Base-by-base conservation (phyloP, 2,113 vertebrate genomes). In the Puffinus mauretanicus region DNA sequence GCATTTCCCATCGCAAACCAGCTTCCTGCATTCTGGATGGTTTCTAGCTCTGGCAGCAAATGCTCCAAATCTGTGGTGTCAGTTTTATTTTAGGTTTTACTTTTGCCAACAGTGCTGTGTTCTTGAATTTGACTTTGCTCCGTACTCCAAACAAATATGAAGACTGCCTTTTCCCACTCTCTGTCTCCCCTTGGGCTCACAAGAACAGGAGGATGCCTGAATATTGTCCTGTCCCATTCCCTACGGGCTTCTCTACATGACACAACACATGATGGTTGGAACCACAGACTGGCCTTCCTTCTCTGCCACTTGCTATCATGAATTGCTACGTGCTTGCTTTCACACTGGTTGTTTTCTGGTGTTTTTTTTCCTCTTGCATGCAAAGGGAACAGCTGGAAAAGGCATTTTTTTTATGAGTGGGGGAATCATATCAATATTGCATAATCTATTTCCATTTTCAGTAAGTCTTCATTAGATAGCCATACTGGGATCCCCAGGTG, bases 41-140 rank as follows among this genome's bases (percentile, higher is more conserved):
- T 93, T 97, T 87, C 94, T 96, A 67, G 91, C 62, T 85, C 78
- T 69, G 78, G 86, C 86, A 95, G 89, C 54, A 93, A 91, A 77
- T 22, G 49, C 46, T 91, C 84, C 91, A 69, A 88, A 88, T 94
- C 46, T 93, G 89, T 84, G 89, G 93, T 86, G 51, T 90, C 94
- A 95, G 62, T 93, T 94, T 95, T 94, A 95, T 95, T 96, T 97
- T 91, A 82, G 70, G 54, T 90, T 91, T 94, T 76, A 66, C 70
- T 93, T 95, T 80, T 80, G 94, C 78, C 78, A 91, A n/a, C 83
- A 62, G n/a, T 55, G 78, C 58, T 91, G 22, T 85, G 91, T 60
- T 97, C 93, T 96, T 97, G 96, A 95, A 34, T 85, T 95, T 95
- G 94, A 96, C 96, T 97, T 97, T 96, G 89, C 51, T 88, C 44